Conservation (phyloP, 2,113 vertebrate genomes). For the Nerophis ophidion region DNA sequence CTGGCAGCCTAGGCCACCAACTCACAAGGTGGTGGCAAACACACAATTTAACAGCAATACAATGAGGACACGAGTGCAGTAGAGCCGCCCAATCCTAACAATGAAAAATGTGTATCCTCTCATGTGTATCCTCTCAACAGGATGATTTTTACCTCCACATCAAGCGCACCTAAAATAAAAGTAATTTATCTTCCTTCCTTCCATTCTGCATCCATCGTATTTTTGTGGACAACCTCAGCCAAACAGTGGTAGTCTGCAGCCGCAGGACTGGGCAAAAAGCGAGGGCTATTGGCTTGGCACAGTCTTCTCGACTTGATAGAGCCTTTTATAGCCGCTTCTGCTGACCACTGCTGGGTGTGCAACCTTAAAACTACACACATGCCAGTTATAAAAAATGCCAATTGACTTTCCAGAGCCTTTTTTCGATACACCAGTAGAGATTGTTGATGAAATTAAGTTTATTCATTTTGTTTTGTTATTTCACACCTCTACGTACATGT, state of each 20-base stretch:
- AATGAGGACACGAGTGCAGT: neutral
- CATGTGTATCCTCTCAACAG: conserved; percentile 1
- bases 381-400: conserved; percentile 1
- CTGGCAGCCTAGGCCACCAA: conserved; percentile 13
- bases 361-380: conserved; percentile 4
- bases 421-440: neutral
- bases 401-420: neutral
- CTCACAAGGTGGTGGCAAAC: conserved; percentile 14
- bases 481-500: neutral
- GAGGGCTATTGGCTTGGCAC: conserved; percentile 12
- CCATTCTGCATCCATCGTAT: conserved; percentile 17
- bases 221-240: conserved; percentile 31
- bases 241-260: conserved; percentile 11
- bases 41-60: conserved; percentile 3
- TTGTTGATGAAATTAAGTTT: neutral
- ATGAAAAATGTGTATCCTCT: neutral
- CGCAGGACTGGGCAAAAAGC: neutral
- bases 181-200: neutral
- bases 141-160: conserved; percentile 7
- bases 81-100: neutral
- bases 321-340: conserved; percentile 18
- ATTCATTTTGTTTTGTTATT: neutral
- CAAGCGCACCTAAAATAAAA: conserved; percentile 20
- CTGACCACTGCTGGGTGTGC: conserved; percentile 3
- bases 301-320: conserved; percentile 43